A percentile compares a stretch with the other conserved stretches of the same genome.
These are phyloP conservation scores for Plotosus lineatus DNA, from an alignment of 2,113 vertebrate species.

Conservation along the genomic window DNA sequence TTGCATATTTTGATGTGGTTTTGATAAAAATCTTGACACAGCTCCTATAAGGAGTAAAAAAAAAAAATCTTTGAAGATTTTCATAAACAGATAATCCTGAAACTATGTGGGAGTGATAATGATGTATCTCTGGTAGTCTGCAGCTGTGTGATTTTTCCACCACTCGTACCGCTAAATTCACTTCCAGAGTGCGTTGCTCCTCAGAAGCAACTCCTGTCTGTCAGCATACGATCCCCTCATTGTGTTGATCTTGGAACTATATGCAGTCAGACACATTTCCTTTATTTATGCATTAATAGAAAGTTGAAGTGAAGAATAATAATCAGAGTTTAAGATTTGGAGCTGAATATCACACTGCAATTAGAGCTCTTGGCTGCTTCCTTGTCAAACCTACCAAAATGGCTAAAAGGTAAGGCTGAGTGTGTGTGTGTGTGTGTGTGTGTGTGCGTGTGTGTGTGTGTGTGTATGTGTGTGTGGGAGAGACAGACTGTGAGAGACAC, in stretches of 20 bases:
- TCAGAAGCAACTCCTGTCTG: constrained; percentile 77
- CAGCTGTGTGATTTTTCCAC: constrained; percentile 66
- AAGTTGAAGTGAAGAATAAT: constrained; percentile 76
- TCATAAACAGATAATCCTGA: constrained; percentile 35
- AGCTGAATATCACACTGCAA: constrained; percentile 44
- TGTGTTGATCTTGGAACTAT: constrained; percentile 88
- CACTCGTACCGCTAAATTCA: constrained; percentile 65
- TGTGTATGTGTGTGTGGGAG: neutral
- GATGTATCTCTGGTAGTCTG: constrained; percentile 58
- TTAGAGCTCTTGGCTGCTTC: neutral
- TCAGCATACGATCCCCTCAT: constrained; percentile 77
- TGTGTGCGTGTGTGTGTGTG: neutral
- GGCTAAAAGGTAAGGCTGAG: constrained; percentile 2
- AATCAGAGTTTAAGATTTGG: constrained; percentile 66
- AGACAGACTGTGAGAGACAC: neutral
- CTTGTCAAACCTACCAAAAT: constrained; percentile 34
- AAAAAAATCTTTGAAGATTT: constrained; percentile 26
- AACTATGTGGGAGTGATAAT: constrained; percentile 55
- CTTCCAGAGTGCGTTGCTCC: constrained; percentile 65
- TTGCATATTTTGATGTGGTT: no score
- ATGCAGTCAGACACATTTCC: constrained; percentile 73
- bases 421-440: neutral
- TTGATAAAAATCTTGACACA: no score
- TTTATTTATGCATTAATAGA: constrained; percentile 82
- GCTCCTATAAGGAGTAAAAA: constrained; percentile 8